Percentiles rank a stretch among this genome's conserved stretches.
Evolutionary conservation across 2,888 invertebrate genomes (phyloP).

Genomic region (Euspilapteryx auroguttella): DNA sequence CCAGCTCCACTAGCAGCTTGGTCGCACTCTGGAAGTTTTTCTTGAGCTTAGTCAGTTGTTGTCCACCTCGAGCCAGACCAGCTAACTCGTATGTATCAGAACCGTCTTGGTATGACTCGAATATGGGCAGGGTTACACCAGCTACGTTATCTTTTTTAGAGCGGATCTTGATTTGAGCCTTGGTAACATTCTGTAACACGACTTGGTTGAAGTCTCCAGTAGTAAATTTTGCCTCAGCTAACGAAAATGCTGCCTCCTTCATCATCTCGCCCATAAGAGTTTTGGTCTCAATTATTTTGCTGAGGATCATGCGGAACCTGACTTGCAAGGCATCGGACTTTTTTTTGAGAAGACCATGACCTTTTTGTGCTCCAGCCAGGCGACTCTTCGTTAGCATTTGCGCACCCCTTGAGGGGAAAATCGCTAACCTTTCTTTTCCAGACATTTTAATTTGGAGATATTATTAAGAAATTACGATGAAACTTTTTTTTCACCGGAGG

Average conservation of each 20-base stretch:
- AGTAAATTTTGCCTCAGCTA: slow-evolving; percentile 98
- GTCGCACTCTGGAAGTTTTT: slow-evolving; percentile 97
- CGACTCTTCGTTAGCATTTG: slow-evolving; percentile 97
- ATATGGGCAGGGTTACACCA: slow-evolving; percentile 95
- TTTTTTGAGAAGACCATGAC: slow-evolving; percentile 97
- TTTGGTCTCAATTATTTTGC: slow-evolving; percentile 99
- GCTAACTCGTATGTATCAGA: slow-evolving; percentile 96
- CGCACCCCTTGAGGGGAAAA: slow-evolving; percentile 94
- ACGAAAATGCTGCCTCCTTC: slow-evolving; percentile 98
- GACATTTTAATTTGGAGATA: slow-evolving; percentile 78
- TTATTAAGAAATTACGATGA: too few relatives aligned
- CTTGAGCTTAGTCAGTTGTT: slow-evolving; percentile 94
- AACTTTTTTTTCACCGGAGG: too few relatives aligned
- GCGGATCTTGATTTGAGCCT: slow-evolving; percentile 95
- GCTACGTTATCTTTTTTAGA: slow-evolving; percentile 99
- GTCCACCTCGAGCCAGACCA: slow-evolving; percentile 95
- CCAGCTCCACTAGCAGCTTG: slow-evolving; percentile 92
- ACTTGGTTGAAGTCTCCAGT: slow-evolving; percentile 98
- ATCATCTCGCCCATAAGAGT: slow-evolving; percentile 98
- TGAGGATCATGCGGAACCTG: slow-evolving; percentile 94
- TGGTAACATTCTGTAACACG: slow-evolving; percentile 96
- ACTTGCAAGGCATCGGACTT: slow-evolving; percentile 99
- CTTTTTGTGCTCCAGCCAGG: slow-evolving; percentile 96
- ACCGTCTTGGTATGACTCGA: slow-evolving; percentile 92
- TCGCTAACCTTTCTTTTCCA: slow-evolving; percentile 83